Evolutionary conservation across 2,797 vertebrate species (phyloP), one percentile per base, ranked within the genome.

Genomic region (Lates japonicus): DNA sequence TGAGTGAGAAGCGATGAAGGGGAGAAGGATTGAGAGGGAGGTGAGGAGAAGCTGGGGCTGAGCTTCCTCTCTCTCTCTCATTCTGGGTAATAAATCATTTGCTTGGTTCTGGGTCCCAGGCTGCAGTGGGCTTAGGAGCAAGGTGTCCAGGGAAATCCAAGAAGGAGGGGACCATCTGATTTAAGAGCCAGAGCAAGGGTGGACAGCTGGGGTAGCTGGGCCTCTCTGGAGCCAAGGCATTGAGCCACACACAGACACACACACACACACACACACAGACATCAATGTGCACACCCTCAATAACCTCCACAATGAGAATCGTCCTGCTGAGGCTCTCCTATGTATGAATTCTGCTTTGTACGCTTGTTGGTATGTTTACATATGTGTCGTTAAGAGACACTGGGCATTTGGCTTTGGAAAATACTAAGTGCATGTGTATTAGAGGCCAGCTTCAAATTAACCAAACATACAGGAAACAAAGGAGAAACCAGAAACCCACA

Each of bases 21-120:
- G 55, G 67, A 83, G 70, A 86, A 74, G 71, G 85, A 84, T 58
- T 67, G 74, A 86, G 82, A 76, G 74, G 58, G 75, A 85, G 79
- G 69, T 76, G 74, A 87, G 73, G 68, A 81, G 77, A 87, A 82
- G 82, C 61, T 84, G 66, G 59, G 55, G 63, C 70, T 61, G 80
- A 82, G 29, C 8, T 1, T 74, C 65, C 76, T 70, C 54, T 66
- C 74, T 64, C 66, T 66, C 39, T 81, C 64, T 76, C 25, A 29
- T 29, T 29, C 25, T 59, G 51, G 35, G 79, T 86, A 89, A 94
- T 93, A 91, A 93, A 92, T 94, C 84, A 91, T 80, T 74, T 79
- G 69, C 73, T 66, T 69, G 89, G 86, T 70, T 87, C 66, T 87
- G 79, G 86, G 74, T 82, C 82, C 81, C 77, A 73, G 81, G 78